Evolutionary conservation across 2,113 vertebrate genomes (phyloP).

Genomic region (Clarias magur): DNA sequence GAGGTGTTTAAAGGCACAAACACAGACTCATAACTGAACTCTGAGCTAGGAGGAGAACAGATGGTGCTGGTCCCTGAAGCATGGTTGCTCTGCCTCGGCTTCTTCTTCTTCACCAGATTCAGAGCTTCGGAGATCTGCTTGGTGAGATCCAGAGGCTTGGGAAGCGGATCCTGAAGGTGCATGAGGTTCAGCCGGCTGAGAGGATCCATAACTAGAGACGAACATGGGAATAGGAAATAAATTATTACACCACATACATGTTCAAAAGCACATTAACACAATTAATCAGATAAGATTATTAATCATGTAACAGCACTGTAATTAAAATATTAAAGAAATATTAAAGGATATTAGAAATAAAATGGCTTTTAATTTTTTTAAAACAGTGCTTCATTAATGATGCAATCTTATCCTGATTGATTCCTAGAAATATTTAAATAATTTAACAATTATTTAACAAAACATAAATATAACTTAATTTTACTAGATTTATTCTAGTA

Average conservation of each 20-base stretch:
- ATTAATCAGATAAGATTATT: too few relatives aligned
- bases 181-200: constrained; percentile 30
- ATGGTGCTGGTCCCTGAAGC: constrained; percentile 41
- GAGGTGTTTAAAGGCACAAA: not conserved
- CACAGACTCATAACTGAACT: not conserved
- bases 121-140: constrained; percentile 56
- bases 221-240: not conserved
- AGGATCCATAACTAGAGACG: constrained; percentile 66
- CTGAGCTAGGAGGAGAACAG: not conserved
- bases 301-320: too few relatives aligned
- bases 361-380: too few relatives aligned
- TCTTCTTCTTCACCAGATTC: constrained; percentile 67
- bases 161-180: constrained; percentile 55
- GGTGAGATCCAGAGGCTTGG: constrained; percentile 68
- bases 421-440: too few relatives aligned
- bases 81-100: constrained; percentile 64
- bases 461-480: too few relatives aligned
- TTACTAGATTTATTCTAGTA: too few relatives aligned
- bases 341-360: too few relatives aligned
- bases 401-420: too few relatives aligned
- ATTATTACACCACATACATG: not conserved
- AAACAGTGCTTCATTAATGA: too few relatives aligned
- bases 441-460: too few relatives aligned
- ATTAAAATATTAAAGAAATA: too few relatives aligned
- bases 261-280: not conserved